Evolutionary conservation across 1,140 invertebrate species (phyloP), one percentile per base, ranked within the genome.

Genomic region (Apis cerana): DNA sequence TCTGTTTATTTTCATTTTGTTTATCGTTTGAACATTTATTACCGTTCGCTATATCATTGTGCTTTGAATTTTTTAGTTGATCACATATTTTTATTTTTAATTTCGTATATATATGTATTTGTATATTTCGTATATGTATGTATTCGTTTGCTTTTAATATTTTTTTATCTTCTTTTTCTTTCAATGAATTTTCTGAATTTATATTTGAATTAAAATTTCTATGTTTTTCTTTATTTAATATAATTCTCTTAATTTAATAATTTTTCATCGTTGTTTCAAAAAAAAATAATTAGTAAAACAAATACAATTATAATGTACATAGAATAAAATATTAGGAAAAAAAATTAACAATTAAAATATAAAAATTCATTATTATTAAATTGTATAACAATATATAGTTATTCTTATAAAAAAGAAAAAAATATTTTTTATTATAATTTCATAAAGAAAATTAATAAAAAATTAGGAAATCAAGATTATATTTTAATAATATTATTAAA

Each of bases 301-400:
- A 64, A n/a, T 67, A 68, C 71, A 43, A 33, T 43, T 43, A 43
- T 33, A 27, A 81, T 8, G 7, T 23, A 62, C 9, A 64, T 71
- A 17, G 52, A 76, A 52, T 61, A 70, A 17, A 84, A 54, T 12
- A 62, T 79, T 19, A 58, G 58, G 75, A 58, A 10, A 71, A 82
- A 80, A 50, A 58, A 89, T 94, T 93, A 94, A 93, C 64, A 93
- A 94, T 94, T 93, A 94, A 94, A 94, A 93, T 94, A 91, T 89
- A 50, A 88, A 90, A 83, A 85, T 74, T 94, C 93, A 94, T 91
- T 88, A 93, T 92, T 93, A 88, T 93, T 93, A 43, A 43, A 43
- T 43, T 43, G 0, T 43, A 43, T 43, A 43, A 33, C 2, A 5
- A 43, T 43, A 43, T 43, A 43, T 43, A 43, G 0, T 43, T 43